These are phyloP conservation scores for Rhabdomys pumilio DNA, from an alignment of 2,797 vertebrate species.

Conservation along the genomic window DNA sequence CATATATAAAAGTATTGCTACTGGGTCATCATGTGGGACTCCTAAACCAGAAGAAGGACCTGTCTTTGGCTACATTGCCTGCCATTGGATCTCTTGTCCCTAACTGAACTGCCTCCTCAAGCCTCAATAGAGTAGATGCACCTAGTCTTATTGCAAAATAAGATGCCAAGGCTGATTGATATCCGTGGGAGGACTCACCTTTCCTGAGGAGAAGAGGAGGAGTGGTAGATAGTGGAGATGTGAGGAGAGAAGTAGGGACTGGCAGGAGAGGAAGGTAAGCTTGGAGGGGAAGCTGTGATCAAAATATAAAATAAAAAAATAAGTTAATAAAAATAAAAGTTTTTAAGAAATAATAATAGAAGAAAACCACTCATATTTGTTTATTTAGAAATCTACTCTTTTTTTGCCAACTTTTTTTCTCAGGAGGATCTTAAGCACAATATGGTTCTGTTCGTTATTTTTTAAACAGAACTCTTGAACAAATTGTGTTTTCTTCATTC, in stretches of 20 bases:
- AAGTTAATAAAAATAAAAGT: neutral
- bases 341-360: neutral
- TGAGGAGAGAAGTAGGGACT: neutral
- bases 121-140: neutral
- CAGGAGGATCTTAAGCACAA: neutral
- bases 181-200: neutral
- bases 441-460: neutral
- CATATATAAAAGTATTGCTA: neutral
- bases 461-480: neutral
- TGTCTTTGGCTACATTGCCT: neutral
- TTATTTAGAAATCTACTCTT: neutral
- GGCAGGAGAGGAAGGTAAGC: neutral
- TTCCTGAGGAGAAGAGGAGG: neutral
- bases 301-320: neutral
- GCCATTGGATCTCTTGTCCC: neutral
- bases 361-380: neutral
- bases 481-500: constrained; percentile 4
- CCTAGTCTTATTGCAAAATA: neutral
- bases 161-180: neutral
- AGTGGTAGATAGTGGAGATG: neutral
- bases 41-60: neutral
- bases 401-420: neutral
- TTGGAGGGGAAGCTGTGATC: neutral
- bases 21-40: neutral
- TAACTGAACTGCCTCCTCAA: neutral